phyloP scores from a whole-genome alignment of 2,797 vertebrate genomes.

The Melanotaenia nigrans region DNA sequence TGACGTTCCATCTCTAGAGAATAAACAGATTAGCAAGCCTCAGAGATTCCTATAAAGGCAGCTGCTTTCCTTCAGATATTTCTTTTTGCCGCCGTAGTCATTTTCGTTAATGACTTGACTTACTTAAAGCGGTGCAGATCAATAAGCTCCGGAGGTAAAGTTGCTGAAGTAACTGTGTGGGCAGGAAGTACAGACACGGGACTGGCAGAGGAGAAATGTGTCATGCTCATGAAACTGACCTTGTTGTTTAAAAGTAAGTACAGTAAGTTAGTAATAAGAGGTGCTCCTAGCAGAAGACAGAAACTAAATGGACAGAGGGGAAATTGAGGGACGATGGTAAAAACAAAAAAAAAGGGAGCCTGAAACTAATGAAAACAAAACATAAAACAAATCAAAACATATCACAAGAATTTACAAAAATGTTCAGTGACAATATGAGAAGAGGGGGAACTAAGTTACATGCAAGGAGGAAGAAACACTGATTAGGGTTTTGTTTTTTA shows the following conservation, averaged over 20 bases:
- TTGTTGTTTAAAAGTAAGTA: constrained; percentile 27
- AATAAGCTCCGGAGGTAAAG: constrained; percentile 67
- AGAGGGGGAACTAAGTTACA: background rate
- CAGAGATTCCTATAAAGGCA: constrained; percentile 43
- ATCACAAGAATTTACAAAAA: background rate
- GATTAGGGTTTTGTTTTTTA: background rate
- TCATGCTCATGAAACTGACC: constrained; percentile 44
- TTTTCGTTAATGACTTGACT: constrained; percentile 72
- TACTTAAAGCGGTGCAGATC: constrained; percentile 66
- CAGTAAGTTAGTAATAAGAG: constrained; percentile 6
- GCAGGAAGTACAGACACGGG: constrained; percentile 23
- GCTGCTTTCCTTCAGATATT: constrained; percentile 51
- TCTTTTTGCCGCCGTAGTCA: constrained; percentile 62
- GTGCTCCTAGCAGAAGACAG: constrained; percentile 12
- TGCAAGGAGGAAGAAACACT: constrained; percentile 5
- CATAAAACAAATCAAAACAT: background rate
- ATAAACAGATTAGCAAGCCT: constrained; percentile 51
- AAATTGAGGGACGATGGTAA: too few relatives aligned
- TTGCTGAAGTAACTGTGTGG: constrained; percentile 67
- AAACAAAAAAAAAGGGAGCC: background rate
- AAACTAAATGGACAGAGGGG: background rate
- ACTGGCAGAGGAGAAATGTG: constrained; percentile 30
- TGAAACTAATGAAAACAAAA: background rate
- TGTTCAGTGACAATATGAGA: background rate
- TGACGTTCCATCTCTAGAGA: constrained; percentile 28